Conservation (phyloP, 2,113 vertebrate genomes). For the Leiothrix lutea region DNA sequence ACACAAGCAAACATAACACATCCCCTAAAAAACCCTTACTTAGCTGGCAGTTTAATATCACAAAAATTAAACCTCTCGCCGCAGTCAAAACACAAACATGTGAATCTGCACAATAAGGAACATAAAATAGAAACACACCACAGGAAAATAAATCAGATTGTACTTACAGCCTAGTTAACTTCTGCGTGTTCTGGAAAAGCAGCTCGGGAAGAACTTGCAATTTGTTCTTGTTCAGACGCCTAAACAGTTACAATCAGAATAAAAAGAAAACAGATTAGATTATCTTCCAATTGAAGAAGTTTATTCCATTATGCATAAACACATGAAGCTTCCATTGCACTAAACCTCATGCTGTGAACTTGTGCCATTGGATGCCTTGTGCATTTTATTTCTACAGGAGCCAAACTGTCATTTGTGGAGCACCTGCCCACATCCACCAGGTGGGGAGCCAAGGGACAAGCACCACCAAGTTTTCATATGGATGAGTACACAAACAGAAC, state of each 20-base stretch:
- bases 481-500: neutral
- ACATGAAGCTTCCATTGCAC: neutral
- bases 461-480: neutral
- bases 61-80: neutral
- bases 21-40: neutral
- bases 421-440: neutral
- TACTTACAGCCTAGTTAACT: conserved; percentile 96
- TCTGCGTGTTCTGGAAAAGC: conserved; percentile 95
- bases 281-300: neutral
- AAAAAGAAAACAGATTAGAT: neutral
- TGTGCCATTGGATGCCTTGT: fast-evolving
- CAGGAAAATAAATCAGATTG: neutral
- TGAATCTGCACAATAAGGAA: neutral
- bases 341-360: neutral
- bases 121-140: neutral
- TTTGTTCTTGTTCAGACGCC: conserved; percentile 97
- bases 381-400: neutral
- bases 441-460: neutral
- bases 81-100: neutral
- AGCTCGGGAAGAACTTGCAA: conserved; percentile 94
- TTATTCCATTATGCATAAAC: neutral
- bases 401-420: neutral
- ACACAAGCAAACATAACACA: neutral
- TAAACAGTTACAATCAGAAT: conserved; percentile 44
- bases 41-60: neutral